Evolutionary conservation across 2,888 invertebrate species (phyloP), one percentile per base, ranked within the genome.

Genomic region (Julus scanicus): DNA sequence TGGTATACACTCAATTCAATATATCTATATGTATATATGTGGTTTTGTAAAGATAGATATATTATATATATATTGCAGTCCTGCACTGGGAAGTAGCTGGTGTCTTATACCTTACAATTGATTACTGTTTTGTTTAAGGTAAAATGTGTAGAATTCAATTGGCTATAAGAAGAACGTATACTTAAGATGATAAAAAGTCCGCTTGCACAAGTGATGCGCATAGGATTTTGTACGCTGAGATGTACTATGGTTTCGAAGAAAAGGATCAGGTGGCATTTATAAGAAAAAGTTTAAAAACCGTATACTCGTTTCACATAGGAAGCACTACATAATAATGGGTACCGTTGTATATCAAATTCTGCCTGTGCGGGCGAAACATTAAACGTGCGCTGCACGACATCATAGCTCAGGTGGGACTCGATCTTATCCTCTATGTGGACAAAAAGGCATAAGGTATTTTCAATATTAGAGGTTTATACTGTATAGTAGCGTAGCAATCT

Each of bases 291-390:
- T 87, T 44, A 53, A 87, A 87, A 87, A 87, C 87, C 87, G 87
- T 87, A 87, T 87, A 87, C 87, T 63, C 63, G 80, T 80, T 87
- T 87, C 87, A 49, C 84, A 87, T 87, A 87, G 87, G 87, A 87
- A 87, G 87, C 87, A 87, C 87, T 87, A 87, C 53, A 40, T 40
- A 44, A 44, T 84, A 84, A 84, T 44, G 84, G 84, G 84, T 44
- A 44, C 44, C 40, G 84, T 84, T 84, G 84, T 84, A 84, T 84
- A 84, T 84, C 84, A 84, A 84, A 84, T 84, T 39, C 84, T 4
- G 39, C 44, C 39, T 39, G 37, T 84, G 84, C 9, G 1, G 44
- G 39, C 44, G 37, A 84, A 84, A 84, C 39, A 84, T 84, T 84
- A 15, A 80, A 84, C 84, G 84, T 84, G 84, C 84, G 9, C 13